Percentiles rank a stretch among this genome's conserved stretches.
Conservation (phyloP, 2,113 vertebrate species). For the Solea solea region DNA sequence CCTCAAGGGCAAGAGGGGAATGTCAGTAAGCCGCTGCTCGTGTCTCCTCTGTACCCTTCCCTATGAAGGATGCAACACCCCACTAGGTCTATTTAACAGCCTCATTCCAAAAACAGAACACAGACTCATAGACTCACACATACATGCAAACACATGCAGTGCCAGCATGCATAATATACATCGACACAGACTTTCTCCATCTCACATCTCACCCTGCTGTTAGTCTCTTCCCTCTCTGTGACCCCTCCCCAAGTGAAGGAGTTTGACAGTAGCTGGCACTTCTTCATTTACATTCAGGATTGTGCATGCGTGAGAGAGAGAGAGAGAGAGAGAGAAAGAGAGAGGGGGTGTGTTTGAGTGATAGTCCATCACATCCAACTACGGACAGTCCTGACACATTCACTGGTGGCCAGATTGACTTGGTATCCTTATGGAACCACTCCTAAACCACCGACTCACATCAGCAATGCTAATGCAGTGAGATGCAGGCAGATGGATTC, state of each 20-base stretch:
- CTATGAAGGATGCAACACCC: slow-evolving; percentile 7
- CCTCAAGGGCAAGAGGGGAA: slow-evolving; percentile 57
- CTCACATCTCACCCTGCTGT: slow-evolving; percentile 16
- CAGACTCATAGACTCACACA: slow-evolving; percentile 7
- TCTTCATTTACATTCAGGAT: slow-evolving; percentile 61
- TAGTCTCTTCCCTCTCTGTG: slow-evolving; percentile 16
- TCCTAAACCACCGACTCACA: slow-evolving; percentile 56
- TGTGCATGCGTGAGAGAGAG: slow-evolving; percentile 8
- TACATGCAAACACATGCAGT: neutral
- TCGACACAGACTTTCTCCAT: neutral
- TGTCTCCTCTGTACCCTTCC: slow-evolving; percentile 30
- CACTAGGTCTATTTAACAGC: slow-evolving; percentile 22
- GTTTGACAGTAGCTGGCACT: slow-evolving; percentile 28
- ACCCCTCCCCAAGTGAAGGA: slow-evolving; percentile 37
- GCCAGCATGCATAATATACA: neutral
- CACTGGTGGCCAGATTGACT: slow-evolving; percentile 52
- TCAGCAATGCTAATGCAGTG: slow-evolving; percentile 65
- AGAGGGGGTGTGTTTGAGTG: neutral
- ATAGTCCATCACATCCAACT: slow-evolving; percentile 24
- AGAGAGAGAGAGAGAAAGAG: neutral
- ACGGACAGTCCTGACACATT: slow-evolving; percentile 48
- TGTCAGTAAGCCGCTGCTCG: slow-evolving; percentile 23
- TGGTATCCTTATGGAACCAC: slow-evolving; percentile 61
- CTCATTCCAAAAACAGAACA: slow-evolving; percentile 32
- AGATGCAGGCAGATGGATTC: slow-evolving; percentile 36